These are phyloP conservation scores for Cactoblastis cactorum DNA, from an alignment of 2,888 invertebrate species.

Conservation along the genomic window DNA sequence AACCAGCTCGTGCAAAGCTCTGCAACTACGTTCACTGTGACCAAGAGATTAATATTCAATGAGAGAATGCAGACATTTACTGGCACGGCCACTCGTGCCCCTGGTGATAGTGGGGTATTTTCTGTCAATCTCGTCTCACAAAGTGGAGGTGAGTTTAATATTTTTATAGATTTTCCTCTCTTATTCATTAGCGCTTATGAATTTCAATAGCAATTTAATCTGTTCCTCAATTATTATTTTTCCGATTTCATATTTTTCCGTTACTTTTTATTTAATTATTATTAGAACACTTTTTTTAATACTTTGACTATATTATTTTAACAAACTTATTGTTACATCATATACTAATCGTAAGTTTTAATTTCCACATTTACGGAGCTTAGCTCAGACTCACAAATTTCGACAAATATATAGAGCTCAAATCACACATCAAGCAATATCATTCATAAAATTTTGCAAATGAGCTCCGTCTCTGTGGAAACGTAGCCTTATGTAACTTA, in stretches of 20 bases:
- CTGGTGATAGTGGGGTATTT: conserved; percentile 41
- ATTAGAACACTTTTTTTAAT: background rate
- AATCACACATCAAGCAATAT: too few species aligned
- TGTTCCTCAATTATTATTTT: background rate
- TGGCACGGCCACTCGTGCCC: conserved; percentile 30
- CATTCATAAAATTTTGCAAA: too few species aligned
- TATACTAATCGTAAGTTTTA: too few species aligned
- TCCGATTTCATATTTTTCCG: background rate
- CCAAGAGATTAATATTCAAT: conserved; percentile 38
- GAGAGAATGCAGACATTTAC: conserved; percentile 34
- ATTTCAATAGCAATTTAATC: too few species aligned
- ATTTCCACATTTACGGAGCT: too few species aligned
- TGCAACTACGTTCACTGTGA: conserved; percentile 31
- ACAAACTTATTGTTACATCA: conserved; percentile 5
- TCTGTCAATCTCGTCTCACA: conserved; percentile 15
- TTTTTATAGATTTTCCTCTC: background rate
- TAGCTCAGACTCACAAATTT: too few species aligned
- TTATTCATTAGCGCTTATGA: background rate
- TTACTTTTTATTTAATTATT: background rate
- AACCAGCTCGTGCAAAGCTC: conserved; percentile 25
- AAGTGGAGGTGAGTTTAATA: conserved; percentile 33
- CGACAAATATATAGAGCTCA: too few species aligned
- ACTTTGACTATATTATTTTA: background rate
- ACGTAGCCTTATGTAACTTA: too few species aligned
- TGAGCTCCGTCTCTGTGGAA: too few species aligned